Evolutionary conservation across 2,888 invertebrate species (phyloP).

Genomic region (Taenaris catops): DNA sequence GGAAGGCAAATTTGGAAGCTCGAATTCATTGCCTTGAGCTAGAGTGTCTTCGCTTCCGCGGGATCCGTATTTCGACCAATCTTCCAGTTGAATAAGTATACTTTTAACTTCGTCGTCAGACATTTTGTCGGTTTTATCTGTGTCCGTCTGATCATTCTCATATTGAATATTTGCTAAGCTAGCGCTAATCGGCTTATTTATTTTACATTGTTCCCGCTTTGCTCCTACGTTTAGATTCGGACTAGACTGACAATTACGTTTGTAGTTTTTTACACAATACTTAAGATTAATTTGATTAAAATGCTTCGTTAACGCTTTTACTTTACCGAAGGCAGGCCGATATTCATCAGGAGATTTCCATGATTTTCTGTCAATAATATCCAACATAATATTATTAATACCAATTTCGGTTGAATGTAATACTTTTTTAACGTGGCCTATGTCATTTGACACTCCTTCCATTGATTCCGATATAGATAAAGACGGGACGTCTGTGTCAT

Average conservation of each 20-base stretch:
- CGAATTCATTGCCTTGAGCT: conserved; percentile 68
- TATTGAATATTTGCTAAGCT: conserved; percentile 65
- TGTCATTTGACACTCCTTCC: conserved; percentile 34
- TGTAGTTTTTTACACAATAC: conserved; percentile 61
- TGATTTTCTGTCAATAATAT: conserved; percentile 70
- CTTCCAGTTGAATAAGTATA: conserved; percentile 65
- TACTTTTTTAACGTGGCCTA: conserved; percentile 25
- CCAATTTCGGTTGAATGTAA: conserved; percentile 36
- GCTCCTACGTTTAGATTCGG: conserved; percentile 61
- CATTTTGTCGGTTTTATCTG: conserved; percentile 48
- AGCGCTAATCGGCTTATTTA: conserved; percentile 46
- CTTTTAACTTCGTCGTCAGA: conserved; percentile 70
- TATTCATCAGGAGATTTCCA: conserved; percentile 87
- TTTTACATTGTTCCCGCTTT: conserved; percentile 30
- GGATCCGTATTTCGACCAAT: conserved; percentile 72
- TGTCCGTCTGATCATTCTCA: conserved; percentile 54
- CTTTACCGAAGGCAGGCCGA: conserved; percentile 83
- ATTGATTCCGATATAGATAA: conserved; percentile 60
- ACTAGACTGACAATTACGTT: conserved; percentile 66
- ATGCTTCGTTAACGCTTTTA: conserved; percentile 84
- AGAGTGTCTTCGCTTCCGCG: conserved; percentile 67
- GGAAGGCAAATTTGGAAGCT: conserved; percentile 62
- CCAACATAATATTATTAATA: conserved; percentile 57
- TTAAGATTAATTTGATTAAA: conserved; percentile 78
- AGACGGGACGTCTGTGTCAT: conserved; percentile 54